Base-by-base conservation (phyloP, 2,113 vertebrate genomes). In the Poicephalus gulielmi region DNA sequence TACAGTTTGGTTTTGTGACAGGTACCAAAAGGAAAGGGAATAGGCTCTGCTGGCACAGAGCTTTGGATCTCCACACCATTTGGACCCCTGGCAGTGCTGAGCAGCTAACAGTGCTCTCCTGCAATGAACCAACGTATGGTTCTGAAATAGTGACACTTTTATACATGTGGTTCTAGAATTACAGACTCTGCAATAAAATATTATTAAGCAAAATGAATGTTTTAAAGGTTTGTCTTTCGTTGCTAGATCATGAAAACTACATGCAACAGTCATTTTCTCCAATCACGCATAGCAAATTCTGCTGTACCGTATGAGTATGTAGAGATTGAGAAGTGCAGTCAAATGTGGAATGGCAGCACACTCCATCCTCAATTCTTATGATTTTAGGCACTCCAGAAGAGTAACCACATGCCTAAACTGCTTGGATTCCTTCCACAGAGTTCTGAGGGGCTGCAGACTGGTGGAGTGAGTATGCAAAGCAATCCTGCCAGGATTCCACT, bases 321-420 rank as follows among this genome's bases (percentile, higher is more conserved):
- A 10, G 59, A 86, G 50, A 39, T 60, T 16, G 19, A 43, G 44
- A 68, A 44, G 17, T 6, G 63, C 20, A 46, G 39, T 9, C 44
- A 63, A 44, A 47, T 1, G 35, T 4, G 10, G 20, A n/a, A 23
- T 8, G 6, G 44, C 41, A 28, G 4, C 0, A 0, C 30, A 11
- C 41, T 6, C 33, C 55, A 50, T 37, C 46, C 64, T 57, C 57
- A 39, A 5, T 8, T 59, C 84, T 53, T 31, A 28, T 4, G 27
- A 41, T 28, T 31, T n/a, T 37, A 24, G 75, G 62, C 28, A 47
- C 73, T 59, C 43, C 57, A 39, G 27, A 49, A 30, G 17, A 80
- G 46, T 6, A 49, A 67, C 24, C 37, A 33, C 50, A 28, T 25
- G 57, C 52, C 71, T 35, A 71, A 86, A 28, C 43, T 67, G 49